Percentiles rank a stretch among this genome's conserved stretches.
phyloP scores from a whole-genome alignment of 2,888 invertebrate genomes.

The Hydroisotoma schaefferi region DNA sequence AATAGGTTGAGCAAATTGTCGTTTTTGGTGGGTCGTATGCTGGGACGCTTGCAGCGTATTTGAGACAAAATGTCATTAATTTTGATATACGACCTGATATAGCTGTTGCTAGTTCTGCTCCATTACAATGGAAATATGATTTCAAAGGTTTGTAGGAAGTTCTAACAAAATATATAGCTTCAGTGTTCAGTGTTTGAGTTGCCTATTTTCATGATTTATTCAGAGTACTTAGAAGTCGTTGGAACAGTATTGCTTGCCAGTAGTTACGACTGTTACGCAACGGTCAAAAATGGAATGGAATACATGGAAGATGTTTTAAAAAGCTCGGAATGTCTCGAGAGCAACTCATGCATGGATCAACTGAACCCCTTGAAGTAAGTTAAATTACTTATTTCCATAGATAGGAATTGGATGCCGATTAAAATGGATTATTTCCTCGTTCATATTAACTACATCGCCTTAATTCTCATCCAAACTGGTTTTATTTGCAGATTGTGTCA shows the following conservation, averaged over 20 bases:
- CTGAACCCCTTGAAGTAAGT: not conserved
- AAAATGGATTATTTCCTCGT: not conserved
- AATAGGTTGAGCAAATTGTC: no score
- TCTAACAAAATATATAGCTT: not conserved
- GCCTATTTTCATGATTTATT: not conserved
- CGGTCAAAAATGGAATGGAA: conserved; percentile 1
- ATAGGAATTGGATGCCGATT: not conserved
- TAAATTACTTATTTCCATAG: not conserved
- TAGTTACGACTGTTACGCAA: not conserved
- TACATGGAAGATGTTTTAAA: not conserved
- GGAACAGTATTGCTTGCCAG: not conserved
- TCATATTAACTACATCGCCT: not conserved
- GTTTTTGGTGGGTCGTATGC: conserved; percentile 91
- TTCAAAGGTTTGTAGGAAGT: conserved; percentile 5
- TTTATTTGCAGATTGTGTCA: not conserved
- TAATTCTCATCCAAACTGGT: not conserved
- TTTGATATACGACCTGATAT: no score
- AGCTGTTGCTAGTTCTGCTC: conserved; percentile 57
- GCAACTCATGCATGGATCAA: not conserved
- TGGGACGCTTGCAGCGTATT: conserved; percentile 89
- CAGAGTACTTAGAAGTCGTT: conserved; percentile 13
- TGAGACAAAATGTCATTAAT: no score
- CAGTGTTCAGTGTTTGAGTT: not conserved
- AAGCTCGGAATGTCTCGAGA: not conserved
- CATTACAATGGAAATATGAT: conserved; percentile 43